A percentile compares a stretch with the other conserved stretches of the same genome.
Evolutionary conservation across 1,140 invertebrate species (phyloP).

Genomic region (Dermatophagoides farinae): DNA sequence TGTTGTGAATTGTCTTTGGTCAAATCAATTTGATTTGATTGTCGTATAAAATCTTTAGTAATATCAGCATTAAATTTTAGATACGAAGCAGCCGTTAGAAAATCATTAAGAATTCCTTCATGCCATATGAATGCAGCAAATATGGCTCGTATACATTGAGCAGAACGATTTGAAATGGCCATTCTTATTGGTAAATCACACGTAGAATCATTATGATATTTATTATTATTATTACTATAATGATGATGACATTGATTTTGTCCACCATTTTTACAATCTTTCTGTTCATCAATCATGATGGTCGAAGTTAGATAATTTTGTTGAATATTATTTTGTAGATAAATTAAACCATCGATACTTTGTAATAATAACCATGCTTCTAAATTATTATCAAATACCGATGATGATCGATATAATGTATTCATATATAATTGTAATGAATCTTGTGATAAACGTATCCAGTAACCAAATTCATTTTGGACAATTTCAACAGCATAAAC

Average conservation of each 20-base stretch:
- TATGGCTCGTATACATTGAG: constrained; percentile 71
- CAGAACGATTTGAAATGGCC: constrained; percentile 73
- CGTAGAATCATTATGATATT: no score
- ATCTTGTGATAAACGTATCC: constrained; percentile 32
- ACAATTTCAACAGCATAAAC: constrained; percentile 45
- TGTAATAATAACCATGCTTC: constrained; percentile 56
- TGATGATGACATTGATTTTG: no score
- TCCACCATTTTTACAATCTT: no score
- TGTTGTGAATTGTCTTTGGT: constrained; percentile 4
- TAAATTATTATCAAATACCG: constrained; percentile 38
- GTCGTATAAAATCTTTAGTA: constrained; percentile 18
- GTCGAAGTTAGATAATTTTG: background rate
- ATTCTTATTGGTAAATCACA: constrained; percentile 38
- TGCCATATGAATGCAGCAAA: constrained; percentile 94
- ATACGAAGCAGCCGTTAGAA: constrained; percentile 88
- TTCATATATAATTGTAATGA: constrained; percentile 44
- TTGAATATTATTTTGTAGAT: background rate
- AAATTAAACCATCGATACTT: constrained; percentile 35
- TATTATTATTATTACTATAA: no score
- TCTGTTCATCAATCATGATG: no score
- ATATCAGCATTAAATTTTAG: constrained; percentile 50
- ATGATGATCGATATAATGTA: constrained; percentile 38
- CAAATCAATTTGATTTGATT: constrained; percentile 1
- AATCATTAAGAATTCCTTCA: constrained; percentile 87
- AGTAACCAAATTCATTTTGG: constrained; percentile 26